Evolutionary conservation across 2,113 vertebrate genomes (phyloP), one percentile per base, ranked within the genome.

Genomic region (Apus apus): DNA sequence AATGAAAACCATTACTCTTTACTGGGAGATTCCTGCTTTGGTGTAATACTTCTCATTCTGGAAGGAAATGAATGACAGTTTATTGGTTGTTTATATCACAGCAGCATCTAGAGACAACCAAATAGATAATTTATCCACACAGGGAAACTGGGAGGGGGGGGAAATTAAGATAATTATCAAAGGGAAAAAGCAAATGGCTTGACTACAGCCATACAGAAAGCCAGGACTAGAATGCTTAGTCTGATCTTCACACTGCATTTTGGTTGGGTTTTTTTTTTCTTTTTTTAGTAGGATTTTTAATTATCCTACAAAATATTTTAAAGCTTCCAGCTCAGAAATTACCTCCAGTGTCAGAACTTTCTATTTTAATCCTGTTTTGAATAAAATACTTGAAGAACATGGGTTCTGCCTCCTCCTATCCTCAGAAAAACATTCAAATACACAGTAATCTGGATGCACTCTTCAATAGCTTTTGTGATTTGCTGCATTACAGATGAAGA

Each of bases 1-100:
- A 95, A 96, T 96, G 95, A 92, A 92, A 85, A 84, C 21, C 58
- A 66, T 62, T 88, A 64, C 32, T 91, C 62, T 96, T 89, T 64
- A 65, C 57, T 61, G 62, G 45, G 54, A 71, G 54, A 89, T 57
- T 18, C 30, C 93, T 96, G 43, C 38, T 86, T 93, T 87, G 73
- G 25, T 62, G 21, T 9, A 78, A 68, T 51, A 36, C 45, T 94
- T 95, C 67, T 77, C 56, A 53, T 48, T 64, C 48, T 12, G 50
- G 46, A 92, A 94, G 25, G 53, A 71, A 67, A 53, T 94, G 57
- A 67, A 53, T 94, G 57, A 88, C 75, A 40, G 10, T 78, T 72
- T n/a, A 27, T 32, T 91, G 70, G 45, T 43, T 85, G 22, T 40
- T 95, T 45, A 38, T 65, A 50, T 56, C 79, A 43, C 10, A 40